These are phyloP conservation scores for Cyphotilapia sp. DNA, from an alignment of 2,113 vertebrate genomes.

Conservation along the genomic window DNA sequence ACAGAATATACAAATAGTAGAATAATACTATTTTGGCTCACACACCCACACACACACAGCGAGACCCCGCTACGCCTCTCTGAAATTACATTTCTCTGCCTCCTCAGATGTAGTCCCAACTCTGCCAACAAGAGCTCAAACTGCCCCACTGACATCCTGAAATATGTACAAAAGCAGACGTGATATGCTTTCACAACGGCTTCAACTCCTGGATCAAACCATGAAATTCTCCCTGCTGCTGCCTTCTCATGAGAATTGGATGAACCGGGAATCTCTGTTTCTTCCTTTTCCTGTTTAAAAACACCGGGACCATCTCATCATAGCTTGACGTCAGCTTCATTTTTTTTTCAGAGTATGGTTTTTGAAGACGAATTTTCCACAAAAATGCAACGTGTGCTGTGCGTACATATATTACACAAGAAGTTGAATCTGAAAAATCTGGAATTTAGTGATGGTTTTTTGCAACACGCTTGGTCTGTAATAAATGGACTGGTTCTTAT, in stretches of 20 bases:
- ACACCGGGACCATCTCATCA: not conserved
- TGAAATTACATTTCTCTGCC: not conserved
- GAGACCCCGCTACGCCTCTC: not conserved
- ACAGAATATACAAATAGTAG: not conserved
- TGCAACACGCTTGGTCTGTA: not conserved
- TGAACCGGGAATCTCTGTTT: not conserved
- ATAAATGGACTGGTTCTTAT: not conserved
- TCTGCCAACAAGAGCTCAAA: not conserved
- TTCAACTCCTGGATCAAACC: not conserved
- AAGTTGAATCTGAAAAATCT: not conserved
- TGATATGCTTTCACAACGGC: not conserved
- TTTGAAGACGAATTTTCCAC: not conserved
- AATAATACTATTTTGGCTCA: not conserved
- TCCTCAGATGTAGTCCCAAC: not conserved
- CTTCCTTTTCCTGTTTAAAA: not conserved
- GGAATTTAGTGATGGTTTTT: rapidly evolving
- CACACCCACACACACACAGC: not conserved
- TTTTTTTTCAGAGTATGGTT: not conserved
- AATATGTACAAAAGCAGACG: not conserved
- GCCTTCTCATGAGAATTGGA: not conserved
- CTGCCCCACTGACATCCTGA: not conserved
- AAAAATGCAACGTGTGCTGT: rapidly evolving
- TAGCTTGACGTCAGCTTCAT: not conserved
- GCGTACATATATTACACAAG: not conserved
- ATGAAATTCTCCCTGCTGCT: not conserved